Evolutionary conservation across 2,888 invertebrate species (phyloP), one percentile per base, ranked within the genome.

Genomic region (Cheilosia pagana): DNA sequence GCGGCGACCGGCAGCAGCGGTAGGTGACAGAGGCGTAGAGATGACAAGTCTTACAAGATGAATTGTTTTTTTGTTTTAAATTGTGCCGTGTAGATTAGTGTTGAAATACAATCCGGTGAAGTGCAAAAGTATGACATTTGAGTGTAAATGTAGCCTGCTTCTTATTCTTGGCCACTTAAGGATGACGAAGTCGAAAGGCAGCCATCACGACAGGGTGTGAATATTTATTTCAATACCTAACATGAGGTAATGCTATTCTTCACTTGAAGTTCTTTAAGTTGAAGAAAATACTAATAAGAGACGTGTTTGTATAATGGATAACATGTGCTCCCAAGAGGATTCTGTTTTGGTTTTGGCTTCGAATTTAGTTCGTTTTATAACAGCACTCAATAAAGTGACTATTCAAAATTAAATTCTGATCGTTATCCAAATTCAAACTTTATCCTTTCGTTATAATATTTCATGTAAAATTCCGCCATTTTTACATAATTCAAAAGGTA

Each of bases 131-230:
- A 35, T 70, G 57, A 59, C 63, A 81, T 75, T 75, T 59, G 50
- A 81, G 63, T 75, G 70, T 70, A 81, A 75, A 81, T 75, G 75
- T 67, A 35, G 57, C 8, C 8, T 7, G 28, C 7, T 28, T 28
- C 28, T 25, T 28, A 28, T 28, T 28, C 8, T 8, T 7, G 28
- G 0, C 63, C 81, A 75, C 70, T 81, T 75, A 43, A 75, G 70
- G 75, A 81, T 81, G 68, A 81, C 75, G 81, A 81, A 63, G 81
- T 75, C 75, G 68, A 81, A 81, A 81, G 35, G 62, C 81, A 41
- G 19, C 67, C 28, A 43, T 19, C 39, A 31, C 23, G 67, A 67
- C 52, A 75, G 63, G 75, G 59, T 81, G 21, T 75, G 63, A 68
- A 75, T 74, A 70, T 41, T 68, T 81, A 75, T 81, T 81, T 75